These are phyloP conservation scores for Lagenorhynchus albirostris DNA, from an alignment of 2,113 vertebrate genomes.

Conservation along the genomic window DNA sequence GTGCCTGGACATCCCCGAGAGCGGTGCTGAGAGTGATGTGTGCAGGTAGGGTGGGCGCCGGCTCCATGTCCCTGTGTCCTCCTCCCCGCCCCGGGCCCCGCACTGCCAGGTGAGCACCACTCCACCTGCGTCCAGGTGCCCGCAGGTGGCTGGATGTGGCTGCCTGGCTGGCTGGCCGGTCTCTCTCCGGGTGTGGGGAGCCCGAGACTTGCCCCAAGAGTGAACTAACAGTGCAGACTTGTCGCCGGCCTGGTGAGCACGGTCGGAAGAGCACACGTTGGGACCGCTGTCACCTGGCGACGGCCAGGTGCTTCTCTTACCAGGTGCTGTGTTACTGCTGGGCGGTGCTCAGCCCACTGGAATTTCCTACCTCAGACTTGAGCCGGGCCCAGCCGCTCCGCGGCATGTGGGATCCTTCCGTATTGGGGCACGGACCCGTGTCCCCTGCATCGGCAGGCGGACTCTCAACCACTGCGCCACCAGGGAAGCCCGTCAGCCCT, in stretches of 20 bases:
- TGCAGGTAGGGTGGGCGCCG: slow-evolving; percentile 86
- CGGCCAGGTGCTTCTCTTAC: no score
- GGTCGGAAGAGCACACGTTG: fast-evolving
- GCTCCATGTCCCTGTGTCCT: not conserved
- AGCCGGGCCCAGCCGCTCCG: no score
- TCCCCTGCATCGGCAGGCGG: no score
- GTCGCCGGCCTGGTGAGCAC: not conserved
- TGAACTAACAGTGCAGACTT: no score
- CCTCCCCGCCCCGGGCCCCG: fast-evolving
- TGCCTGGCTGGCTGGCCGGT: not conserved
- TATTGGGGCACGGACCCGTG: no score
- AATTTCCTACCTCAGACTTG: not conserved
- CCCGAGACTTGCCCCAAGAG: not conserved
- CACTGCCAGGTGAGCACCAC: fast-evolving
- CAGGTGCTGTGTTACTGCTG: fast-evolving
- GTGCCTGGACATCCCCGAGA: slow-evolving; percentile 85
- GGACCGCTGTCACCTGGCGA: fast-evolving
- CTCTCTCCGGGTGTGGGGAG: not conserved
- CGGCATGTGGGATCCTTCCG: no score
- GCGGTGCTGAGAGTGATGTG: slow-evolving; percentile 76
- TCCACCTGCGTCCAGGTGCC: not conserved
- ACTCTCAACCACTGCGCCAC: no score
- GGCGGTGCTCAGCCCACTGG: not conserved
- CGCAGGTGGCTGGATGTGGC: not conserved
- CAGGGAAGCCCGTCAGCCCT: no score